Percentiles rank a stretch among this genome's conserved stretches.
Evolutionary conservation across 2,113 vertebrate genomes (phyloP).

Genomic region (Xenopus laevis): DNA sequence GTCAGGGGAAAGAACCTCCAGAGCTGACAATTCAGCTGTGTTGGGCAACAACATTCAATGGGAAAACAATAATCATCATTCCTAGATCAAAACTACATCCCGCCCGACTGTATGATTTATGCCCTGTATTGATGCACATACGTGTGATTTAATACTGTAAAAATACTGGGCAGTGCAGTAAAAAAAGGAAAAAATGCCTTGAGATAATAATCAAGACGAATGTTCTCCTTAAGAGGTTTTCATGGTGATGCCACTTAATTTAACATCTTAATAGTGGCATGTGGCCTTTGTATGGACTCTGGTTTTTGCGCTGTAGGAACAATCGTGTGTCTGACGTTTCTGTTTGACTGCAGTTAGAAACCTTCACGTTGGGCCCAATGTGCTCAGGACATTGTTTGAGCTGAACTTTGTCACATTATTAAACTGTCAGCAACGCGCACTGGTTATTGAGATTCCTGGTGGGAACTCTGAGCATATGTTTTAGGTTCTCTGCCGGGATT

Average conservation of each 20-base stretch:
- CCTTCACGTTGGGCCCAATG: conserved; percentile 63
- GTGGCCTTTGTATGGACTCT: conserved; percentile 63
- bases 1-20: no score
- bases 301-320: conserved; percentile 71
- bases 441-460: conserved; percentile 74
- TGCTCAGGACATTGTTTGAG: conserved; percentile 69
- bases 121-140: conserved; percentile 54
- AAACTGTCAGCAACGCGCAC: conserved; percentile 73
- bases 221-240: conserved; percentile 68
- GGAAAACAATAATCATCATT: no score
- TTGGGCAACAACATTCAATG: no score
- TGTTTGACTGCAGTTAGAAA: conserved; percentile 56
- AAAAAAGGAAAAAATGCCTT: conserved; percentile 66
- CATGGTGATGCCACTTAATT: conserved; percentile 73
- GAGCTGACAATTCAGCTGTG: no score
- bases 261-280: conserved; percentile 77
- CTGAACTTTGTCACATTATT: conserved; percentile 82
- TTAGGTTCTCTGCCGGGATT: conserved; percentile 67
- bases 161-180: conserved; percentile 67
- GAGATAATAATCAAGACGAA: conserved; percentile 71
- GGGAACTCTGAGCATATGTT: conserved; percentile 73
- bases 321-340: conserved; percentile 63
- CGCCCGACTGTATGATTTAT: conserved; percentile 67
- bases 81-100: conserved; percentile 51
- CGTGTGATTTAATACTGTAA: conserved; percentile 65